Evolutionary conservation across 2,113 vertebrate genomes (phyloP).

Genomic region (Hystrix cristata): DNA sequence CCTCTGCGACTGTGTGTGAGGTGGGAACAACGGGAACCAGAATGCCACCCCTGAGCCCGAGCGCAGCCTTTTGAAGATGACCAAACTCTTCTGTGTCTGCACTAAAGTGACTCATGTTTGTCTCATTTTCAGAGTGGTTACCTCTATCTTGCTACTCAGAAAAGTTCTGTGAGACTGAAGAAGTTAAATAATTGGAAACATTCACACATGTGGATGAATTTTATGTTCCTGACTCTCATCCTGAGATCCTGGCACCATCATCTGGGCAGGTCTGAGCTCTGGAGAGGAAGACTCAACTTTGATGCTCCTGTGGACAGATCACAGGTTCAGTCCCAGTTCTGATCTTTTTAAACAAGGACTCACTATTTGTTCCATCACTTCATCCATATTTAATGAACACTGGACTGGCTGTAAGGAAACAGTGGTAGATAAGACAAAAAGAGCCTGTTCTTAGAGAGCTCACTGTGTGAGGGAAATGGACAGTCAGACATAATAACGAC

Average conservation of each 20-base stretch:
- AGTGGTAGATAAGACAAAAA: neutral
- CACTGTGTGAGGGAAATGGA: neutral
- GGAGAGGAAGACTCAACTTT: neutral
- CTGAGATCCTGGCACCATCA: neutral
- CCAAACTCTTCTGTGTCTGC: neutral
- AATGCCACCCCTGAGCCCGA: neutral
- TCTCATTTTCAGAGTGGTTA: conserved; percentile 9
- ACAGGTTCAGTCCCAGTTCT: neutral
- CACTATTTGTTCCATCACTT: neutral
- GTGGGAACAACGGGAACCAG: conserved; percentile 68
- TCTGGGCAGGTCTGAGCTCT: neutral
- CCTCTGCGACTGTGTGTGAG: neutral
- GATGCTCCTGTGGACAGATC: neutral
- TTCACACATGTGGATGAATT: neutral
- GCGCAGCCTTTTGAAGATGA: neutral
- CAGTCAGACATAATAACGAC: neutral
- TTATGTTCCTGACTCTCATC: neutral
- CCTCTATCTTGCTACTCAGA: neutral
- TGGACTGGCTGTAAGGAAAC: neutral
- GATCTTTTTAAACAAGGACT: neutral
- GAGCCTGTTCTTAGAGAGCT: neutral
- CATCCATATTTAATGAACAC: neutral
- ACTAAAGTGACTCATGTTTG: neutral
- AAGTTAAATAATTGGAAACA: neutral
- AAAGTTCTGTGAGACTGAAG: conserved; percentile 31